Evolutionary conservation across 1,140 invertebrate species (phyloP).

Genomic region (Stegodyphus dumicola): DNA sequence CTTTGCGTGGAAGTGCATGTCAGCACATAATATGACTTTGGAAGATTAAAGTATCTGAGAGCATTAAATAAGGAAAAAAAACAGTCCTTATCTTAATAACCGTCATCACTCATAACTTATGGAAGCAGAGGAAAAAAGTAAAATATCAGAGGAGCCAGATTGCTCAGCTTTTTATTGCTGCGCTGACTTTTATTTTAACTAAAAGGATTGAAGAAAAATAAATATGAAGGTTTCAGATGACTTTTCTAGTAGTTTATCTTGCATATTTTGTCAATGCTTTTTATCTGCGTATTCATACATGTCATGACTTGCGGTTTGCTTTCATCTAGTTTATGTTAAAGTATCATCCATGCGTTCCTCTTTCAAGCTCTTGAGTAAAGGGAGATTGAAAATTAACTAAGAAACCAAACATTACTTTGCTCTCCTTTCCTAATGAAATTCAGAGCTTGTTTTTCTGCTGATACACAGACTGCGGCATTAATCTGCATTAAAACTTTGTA

Average conservation of each 20-base stretch:
- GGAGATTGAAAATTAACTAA: no score
- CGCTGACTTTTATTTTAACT: conserved; percentile 24
- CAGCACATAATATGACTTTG: conserved; percentile 6
- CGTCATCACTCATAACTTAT: conserved; percentile 17
- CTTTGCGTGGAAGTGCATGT: background rate
- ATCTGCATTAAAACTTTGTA: no score
- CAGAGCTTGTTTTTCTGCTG: no score
- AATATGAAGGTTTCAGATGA: background rate
- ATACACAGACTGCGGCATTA: no score
- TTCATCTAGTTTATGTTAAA: no score
- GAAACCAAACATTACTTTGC: no score
- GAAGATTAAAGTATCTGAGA: conserved; percentile 11
- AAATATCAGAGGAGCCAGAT: background rate
- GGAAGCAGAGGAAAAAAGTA: conserved; percentile 3
- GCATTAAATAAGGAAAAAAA: background rate
- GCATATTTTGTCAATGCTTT: background rate
- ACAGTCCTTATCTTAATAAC: conserved; percentile 9
- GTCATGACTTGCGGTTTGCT: no score
- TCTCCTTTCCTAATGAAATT: no score
- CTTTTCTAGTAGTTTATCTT: background rate
- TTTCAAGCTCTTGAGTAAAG: no score
- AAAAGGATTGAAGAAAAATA: conserved; percentile 11
- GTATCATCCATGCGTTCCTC: no score
- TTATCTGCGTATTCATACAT: background rate
- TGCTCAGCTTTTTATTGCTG: conserved; percentile 10